Evolutionary conservation across 2,113 vertebrate genomes (phyloP), one percentile per base, ranked within the genome.

Genomic region (Sphaerodactylus townsendi): DNA sequence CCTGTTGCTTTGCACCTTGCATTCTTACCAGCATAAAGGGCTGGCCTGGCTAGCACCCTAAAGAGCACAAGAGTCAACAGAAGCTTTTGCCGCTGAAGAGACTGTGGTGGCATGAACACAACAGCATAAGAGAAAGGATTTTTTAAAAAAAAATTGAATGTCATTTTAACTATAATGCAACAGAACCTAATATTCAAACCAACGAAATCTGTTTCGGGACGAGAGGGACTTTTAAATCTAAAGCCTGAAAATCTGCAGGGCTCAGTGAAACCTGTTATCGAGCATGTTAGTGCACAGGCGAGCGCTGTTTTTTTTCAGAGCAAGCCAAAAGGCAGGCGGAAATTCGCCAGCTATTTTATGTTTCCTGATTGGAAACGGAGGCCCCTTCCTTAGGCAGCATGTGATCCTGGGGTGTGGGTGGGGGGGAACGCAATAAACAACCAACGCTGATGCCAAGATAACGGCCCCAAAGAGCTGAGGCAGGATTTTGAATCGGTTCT

Each of bases 341-440:
- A 91, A 93, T 90, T 39, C 0, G 4, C 8, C 86, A 73, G 83
- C 77, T 87, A 89, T 93, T 81, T 83, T 80, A 37, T 44, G 3
- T 81, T 94, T 95, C 90, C 88, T 92, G 78, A 44, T 79, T 66
- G 76, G 75, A 41, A 88, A 87, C 78, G 30, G 25, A 59, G 87
- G 37, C 83, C 53, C 78, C 73, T 90, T 85, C 89, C 86, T 88
- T 88, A 11, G 91, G 77, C 87, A 2, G 1, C 0, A 2, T 82
- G 76, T 91, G 90, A 92, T 84, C 85, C 5, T 0, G 7, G 59
- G 56, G 21, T 23, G 25, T 1, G 17, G 48, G 10, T 50, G 53
- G 56, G 89, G 77, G 81, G 81, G 83, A 68, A 48, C 0, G 69
- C 71, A 82, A 19, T 77, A 74, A 23, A 46, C 7, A 15, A 39